Conservation (phyloP, 1,140 invertebrate species). For the Agrilus planipennis region DNA sequence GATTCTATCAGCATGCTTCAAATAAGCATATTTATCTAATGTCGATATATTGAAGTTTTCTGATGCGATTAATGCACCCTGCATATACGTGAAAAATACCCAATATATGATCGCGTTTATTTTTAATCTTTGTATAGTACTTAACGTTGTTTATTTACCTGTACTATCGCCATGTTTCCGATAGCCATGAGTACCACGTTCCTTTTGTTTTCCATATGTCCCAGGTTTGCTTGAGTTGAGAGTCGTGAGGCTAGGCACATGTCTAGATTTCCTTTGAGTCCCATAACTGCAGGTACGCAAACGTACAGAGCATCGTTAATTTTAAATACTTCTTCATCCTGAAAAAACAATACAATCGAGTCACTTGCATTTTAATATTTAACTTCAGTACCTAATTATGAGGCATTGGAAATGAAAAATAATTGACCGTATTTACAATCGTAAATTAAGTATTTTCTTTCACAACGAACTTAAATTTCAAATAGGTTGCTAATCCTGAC, state of each 20-base stretch:
- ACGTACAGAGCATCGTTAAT: conserved; percentile 82
- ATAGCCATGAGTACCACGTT: conserved; percentile 73
- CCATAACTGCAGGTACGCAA: conserved; percentile 80
- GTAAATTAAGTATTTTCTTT: too few species aligned
- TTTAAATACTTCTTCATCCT: conserved; percentile 76
- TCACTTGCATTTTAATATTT: too few species aligned
- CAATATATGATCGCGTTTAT: conserved; percentile 88
- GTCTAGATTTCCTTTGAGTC: conserved; percentile 92
- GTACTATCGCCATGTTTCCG: conserved; percentile 82
- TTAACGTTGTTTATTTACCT: conserved; percentile 51
- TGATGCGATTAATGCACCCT: conserved; percentile 63
- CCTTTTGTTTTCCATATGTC: conserved; percentile 54
- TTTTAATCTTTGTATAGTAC: conserved; percentile 71
- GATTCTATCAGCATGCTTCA: too few species aligned
- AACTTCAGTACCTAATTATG: too few species aligned
- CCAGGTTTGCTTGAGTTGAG: conserved; percentile 82
- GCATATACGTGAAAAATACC: conserved; percentile 71
- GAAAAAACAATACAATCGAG: too few species aligned
- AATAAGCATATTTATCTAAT: too few species aligned
- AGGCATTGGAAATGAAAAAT: too few species aligned
- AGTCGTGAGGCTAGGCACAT: conserved; percentile 93
- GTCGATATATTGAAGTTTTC: conserved; percentile 58
- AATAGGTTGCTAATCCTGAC: too few species aligned
- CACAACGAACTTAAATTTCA: too few species aligned
- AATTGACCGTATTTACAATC: too few species aligned